A percentile compares a stretch with the other conserved stretches of the same genome.
Evolutionary conservation across 2,797 vertebrate species (phyloP).

Genomic region (Pyrocephalus nanus): DNA sequence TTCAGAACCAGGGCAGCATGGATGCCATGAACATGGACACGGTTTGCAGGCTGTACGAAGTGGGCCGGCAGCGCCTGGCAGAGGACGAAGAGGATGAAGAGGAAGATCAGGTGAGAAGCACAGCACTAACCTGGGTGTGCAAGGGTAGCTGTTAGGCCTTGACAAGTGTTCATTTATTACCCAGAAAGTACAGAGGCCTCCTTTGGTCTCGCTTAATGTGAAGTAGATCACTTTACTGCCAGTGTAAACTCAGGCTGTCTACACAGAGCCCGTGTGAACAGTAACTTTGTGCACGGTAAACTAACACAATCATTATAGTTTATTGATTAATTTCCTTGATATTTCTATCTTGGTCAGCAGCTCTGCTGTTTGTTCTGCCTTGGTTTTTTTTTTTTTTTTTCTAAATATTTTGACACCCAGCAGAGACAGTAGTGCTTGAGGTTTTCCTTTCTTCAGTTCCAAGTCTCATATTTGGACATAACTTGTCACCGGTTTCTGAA

Average conservation of each 20-base stretch:
- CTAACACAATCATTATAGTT: neutral
- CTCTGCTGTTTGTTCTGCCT: neutral
- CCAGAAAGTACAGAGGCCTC: neutral
- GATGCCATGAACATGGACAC: constrained; percentile 98
- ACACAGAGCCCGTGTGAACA: neutral
- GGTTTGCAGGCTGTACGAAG: constrained; percentile 95
- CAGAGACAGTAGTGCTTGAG: neutral
- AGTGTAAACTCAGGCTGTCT: neutral
- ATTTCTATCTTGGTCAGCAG: neutral
- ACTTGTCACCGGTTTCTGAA: neutral
- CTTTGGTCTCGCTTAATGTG: neutral
- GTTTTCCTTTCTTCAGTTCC: neutral
- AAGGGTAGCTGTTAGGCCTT: neutral
- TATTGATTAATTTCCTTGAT: neutral
- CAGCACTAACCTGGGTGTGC: neutral
- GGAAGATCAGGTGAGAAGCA: constrained; percentile 90
- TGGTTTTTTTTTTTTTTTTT: neutral
- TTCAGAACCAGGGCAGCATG: constrained; percentile 90
- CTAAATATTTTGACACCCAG: neutral
- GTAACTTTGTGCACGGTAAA: neutral
- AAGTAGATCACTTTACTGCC: neutral
- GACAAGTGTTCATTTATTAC: neutral
- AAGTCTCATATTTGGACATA: neutral
- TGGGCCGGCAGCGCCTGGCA: constrained; percentile 94
- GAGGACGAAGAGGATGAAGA: constrained; percentile 99